Percentiles rank a stretch among this genome's conserved stretches.
Conservation (phyloP, 2,113 vertebrate species). For the Solea solea region DNA sequence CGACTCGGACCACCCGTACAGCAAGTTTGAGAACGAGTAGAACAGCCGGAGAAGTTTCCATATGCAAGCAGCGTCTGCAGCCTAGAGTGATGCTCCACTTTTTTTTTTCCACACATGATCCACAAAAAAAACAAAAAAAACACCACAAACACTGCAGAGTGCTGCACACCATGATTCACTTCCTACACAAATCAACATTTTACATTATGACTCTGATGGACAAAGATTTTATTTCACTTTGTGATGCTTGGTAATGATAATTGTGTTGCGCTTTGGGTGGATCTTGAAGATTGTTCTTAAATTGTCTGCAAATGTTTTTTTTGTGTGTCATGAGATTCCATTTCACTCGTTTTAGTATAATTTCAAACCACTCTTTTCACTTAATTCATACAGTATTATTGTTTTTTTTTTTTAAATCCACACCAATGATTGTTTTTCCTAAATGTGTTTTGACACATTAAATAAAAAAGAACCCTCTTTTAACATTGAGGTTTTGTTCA, state of each 20-base stretch:
- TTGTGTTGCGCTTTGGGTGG: background rate
- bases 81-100: background rate
- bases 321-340: background rate
- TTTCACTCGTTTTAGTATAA: background rate
- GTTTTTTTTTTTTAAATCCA: constrained; percentile 6
- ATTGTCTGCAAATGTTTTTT: constrained; percentile 12
- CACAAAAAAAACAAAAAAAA: background rate
- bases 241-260: background rate
- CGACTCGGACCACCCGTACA: constrained; percentile 89
- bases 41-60: constrained; percentile 16
- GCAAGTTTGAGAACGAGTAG: constrained; percentile 90
- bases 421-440: constrained; percentile 17
- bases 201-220: background rate
- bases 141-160: background rate
- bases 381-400: constrained; percentile 38
- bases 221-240: background rate
- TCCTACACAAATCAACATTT: constrained; percentile 3
- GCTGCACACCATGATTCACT: background rate
- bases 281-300: constrained; percentile 37
- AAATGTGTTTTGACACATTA: constrained; percentile 15
- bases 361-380: constrained; percentile 51
- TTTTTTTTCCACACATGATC: background rate
- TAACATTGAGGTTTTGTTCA: background rate
- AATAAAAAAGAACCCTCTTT: constrained; percentile 47
- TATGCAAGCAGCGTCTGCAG: background rate